Base-by-base conservation (phyloP, 2,113 vertebrate genomes). In the Candoia aspera region DNA sequence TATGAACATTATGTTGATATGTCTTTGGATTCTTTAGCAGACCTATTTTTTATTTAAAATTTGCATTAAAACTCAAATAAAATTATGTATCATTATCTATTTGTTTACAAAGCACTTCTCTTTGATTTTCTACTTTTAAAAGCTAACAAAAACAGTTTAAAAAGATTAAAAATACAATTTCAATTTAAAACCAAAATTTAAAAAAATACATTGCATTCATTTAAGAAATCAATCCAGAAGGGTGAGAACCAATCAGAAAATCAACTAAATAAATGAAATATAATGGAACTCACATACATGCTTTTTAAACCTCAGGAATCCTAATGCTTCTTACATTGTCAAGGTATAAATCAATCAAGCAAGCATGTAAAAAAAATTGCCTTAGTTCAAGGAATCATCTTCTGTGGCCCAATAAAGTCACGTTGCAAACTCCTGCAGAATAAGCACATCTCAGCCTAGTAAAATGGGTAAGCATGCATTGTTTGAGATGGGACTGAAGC, bases 351-450 rank as follows among this genome's bases (percentile, higher is more conserved):
- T 54, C 46, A 73, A 24, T 33, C 6, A 83, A 29, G 8, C 11
- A n/a, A 17, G 58, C 54, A 3, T 53, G 94, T 93, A 59, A 96
- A 93, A 59, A 93, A 92, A 94, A 95, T 0, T 8, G 91, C 79
- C 24, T n/a, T 92, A 91, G 93, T 93, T 90, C 54, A 93, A 94
- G 54, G 92, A 97, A 92, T 86, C 92, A 93, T 94, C 93, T 93
- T 92, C 88, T 94, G 94, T 96, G 26, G 57, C 86, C 88, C 95
- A 94, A 96, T 89, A 93, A 93, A 96, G 0, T 2, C 93, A 83
- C 12, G 55, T 4, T 46, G 1, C 6, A 29, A 60, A 4, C 37
- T 6, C 24, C 54, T 86, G 12, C 26, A 90, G 17, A 85, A 15
- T 24, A 86, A n/a, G 58, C 11, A 54, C 6, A 53, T 12, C 6